Evolutionary conservation across 2,113 vertebrate genomes (phyloP).

Genomic region (Arothron firmamentum): DNA sequence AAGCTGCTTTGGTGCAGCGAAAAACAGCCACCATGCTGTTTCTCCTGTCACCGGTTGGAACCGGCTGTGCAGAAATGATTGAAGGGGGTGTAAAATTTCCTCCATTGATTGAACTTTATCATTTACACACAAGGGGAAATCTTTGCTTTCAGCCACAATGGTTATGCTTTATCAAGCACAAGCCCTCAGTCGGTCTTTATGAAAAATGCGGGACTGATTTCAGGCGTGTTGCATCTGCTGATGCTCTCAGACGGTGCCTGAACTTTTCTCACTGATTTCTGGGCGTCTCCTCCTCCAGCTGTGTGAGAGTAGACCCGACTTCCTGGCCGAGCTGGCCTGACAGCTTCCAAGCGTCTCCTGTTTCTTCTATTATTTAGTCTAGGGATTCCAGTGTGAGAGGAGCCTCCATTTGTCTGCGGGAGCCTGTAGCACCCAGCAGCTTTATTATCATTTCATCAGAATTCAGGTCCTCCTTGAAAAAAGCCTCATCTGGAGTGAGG

Average conservation of each 20-base stretch:
- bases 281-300: constrained; percentile 2
- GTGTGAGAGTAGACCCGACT: constrained; percentile 13
- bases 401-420: constrained; percentile 3
- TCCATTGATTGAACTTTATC: too few relatives aligned
- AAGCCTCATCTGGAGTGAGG: constrained; percentile 30
- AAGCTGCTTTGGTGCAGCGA: too few relatives aligned
- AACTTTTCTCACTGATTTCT: neutral
- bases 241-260: neutral
- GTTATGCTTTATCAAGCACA: too few relatives aligned
- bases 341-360: constrained; percentile 26
- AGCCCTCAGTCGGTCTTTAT: too few relatives aligned
- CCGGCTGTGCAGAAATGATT: too few relatives aligned
- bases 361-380: constrained; percentile 39
- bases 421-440: constrained; percentile 15
- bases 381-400: constrained; percentile 23
- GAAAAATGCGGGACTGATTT: neutral
- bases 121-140: too few relatives aligned
- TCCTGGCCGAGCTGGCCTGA: neutral
- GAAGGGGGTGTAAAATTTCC: too few relatives aligned
- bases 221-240: neutral
- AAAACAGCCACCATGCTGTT: too few relatives aligned
- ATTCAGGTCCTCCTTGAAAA: constrained; percentile 23
- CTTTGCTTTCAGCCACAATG: too few relatives aligned
- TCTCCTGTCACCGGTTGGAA: too few relatives aligned
- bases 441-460: constrained; percentile 41